phyloP scores from a whole-genome alignment of 1,140 invertebrate species.

The Drosophila mojavensis region DNA sequence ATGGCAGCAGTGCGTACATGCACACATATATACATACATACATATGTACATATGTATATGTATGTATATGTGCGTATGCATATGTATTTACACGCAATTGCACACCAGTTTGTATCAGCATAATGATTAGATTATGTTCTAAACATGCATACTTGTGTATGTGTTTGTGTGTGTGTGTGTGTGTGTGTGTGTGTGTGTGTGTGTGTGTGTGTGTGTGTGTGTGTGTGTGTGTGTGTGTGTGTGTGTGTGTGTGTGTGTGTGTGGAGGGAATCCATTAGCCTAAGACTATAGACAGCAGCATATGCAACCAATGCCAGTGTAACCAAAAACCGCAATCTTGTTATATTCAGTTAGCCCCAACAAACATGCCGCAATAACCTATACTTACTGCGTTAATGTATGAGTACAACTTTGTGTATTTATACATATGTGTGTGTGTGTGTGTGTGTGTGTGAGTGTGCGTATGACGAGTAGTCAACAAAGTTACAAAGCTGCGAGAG shows the following conservation, averaged over 20 bases:
- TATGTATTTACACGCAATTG: background rate
- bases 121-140: background rate
- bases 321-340: constrained; percentile 4
- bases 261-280: background rate
- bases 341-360: constrained; percentile 1
- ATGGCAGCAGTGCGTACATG: background rate
- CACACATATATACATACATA: background rate
- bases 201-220: background rate
- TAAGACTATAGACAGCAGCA: background rate
- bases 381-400: constrained; percentile 1
- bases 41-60: too few species aligned
- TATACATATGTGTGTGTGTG: background rate
- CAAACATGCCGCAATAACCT: constrained; percentile 2
- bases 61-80: too few species aligned
- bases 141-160: too few species aligned
- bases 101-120: background rate
- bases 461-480: background rate
- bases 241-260: too few species aligned
- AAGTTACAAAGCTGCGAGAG: constrained; percentile 17
- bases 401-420: background rate
- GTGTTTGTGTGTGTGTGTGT: too few species aligned
- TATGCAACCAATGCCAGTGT: background rate
- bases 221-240: too few species aligned
- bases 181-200: background rate
- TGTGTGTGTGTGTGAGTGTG: background rate